phyloP scores from a whole-genome alignment of 2,888 invertebrate genomes.

The Drosophila histrio region DNA sequence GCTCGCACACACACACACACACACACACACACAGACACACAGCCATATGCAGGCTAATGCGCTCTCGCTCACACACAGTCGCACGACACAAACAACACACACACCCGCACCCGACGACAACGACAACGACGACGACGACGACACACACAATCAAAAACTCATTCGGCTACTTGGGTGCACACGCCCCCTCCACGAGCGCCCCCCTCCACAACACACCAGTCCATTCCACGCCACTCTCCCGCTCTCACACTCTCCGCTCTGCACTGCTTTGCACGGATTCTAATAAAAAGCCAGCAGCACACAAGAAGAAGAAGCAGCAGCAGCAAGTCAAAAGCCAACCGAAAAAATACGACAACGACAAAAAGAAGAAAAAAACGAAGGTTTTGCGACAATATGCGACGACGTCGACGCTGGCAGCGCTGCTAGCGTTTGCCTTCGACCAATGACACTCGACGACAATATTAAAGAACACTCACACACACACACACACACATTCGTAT shows the following conservation, averaged over 20 bases:
- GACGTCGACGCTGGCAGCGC: conserved; percentile 47
- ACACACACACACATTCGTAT: conserved; percentile 20
- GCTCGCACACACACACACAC: conserved; percentile 49
- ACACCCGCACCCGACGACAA: conserved; percentile 42
- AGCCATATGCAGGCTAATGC: background rate
- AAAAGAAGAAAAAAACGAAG: conserved; percentile 42
- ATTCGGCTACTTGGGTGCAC: conserved; percentile 70
- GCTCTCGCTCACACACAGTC: conserved; percentile 4
- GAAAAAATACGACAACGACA: conserved; percentile 4
- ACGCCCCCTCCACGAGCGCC: conserved; percentile 45
- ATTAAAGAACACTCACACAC: conserved; percentile 68
- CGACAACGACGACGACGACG: conserved; percentile 27
- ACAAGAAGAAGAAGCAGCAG: conserved; percentile 11
- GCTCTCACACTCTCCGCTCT: background rate
- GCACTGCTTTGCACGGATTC: conserved; percentile 42
- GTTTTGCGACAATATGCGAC: conserved; percentile 68
- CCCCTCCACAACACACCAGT: background rate
- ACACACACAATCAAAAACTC: conserved; percentile 70
- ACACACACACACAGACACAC: conserved; percentile 39
- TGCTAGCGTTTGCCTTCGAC: conserved; percentile 70
- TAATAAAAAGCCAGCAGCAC: conserved; percentile 56
- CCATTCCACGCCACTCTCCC: conserved; percentile 6
- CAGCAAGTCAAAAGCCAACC: conserved; percentile 2
- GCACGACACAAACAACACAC: conserved; percentile 40
- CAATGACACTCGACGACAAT: conserved; percentile 84